Evolutionary conservation across 2,888 invertebrate species (phyloP), one percentile per base, ranked within the genome.

Genomic region (Limnephilus rhombicus): DNA sequence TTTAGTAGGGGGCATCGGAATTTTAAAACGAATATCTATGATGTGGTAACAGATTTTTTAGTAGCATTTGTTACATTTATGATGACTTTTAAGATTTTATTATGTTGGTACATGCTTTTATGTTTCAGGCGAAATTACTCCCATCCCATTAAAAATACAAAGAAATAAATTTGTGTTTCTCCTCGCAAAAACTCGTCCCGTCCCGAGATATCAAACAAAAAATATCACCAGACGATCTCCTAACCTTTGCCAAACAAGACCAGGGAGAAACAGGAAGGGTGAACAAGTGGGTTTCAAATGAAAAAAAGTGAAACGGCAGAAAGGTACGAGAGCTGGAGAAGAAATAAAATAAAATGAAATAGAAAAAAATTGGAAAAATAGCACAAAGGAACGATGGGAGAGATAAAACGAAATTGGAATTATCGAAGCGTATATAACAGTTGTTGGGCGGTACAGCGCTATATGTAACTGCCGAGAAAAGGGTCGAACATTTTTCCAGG

Each of bases 371-470:
- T 95, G 95, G 95, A 95, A 96, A 96, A 96, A 95, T 96, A 95
- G 96, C 95, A 96, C 96, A 96, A 96, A 95, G 96, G 95, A 95
- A 93, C 92, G 93, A 95, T 94, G 95, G 95, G 95, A 95, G 95
- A 96, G 96, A 96, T 96, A 96, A 96, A 96, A 95, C 95, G 96
- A 95, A 96, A 96, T 96, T 96, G 96, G 95, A 96, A 96, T 95
- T 95, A 96, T 96, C 96, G 96, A 95, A 95, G 96, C 96, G 96
- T 95, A 95, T 95, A 94, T 94, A 95, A 95, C 95, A 94, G 94
- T 94, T 94, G 94, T 94, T 91, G 94, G 93, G 92, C 91, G 90
- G 91, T 89, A 82, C 81, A 91, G 92, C 80, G 68, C 85, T 89
- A 90, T 91, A 91, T 92, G 92, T 91, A 92, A 92, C 93, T 91